Conservation (phyloP, 2,797 vertebrate species). For the Lagocephalus sceleratus region DNA sequence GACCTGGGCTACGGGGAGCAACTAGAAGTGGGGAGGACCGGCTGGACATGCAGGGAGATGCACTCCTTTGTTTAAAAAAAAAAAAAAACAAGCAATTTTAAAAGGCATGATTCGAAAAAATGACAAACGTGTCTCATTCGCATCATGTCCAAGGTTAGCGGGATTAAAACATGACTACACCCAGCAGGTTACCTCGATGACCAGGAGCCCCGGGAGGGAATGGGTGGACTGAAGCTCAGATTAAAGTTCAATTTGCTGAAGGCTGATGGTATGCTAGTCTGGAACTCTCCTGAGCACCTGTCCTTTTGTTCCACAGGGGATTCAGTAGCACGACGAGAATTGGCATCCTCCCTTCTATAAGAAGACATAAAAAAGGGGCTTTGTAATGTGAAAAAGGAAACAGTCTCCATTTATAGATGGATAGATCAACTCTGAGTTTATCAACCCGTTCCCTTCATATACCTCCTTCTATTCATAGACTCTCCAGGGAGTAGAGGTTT, state of each 20-base stretch:
- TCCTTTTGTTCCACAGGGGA: conserved; percentile 81
- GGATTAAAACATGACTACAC: not conserved
- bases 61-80: conserved; percentile 70
- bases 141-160: not conserved
- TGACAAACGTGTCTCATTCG: not conserved
- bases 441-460: conserved; percentile 1
- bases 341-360: conserved; percentile 77
- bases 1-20: conserved; percentile 61
- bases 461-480: conserved; percentile 75
- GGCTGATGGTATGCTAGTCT: conserved; percentile 93
- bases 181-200: conserved; percentile 84
- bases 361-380: not conserved
- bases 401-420: not conserved
- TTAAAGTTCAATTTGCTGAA: conserved; percentile 90
- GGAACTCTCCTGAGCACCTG: conserved; percentile 78
- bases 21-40: conserved; percentile 84
- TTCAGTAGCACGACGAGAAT: conserved; percentile 69
- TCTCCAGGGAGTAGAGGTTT: conserved; percentile 76
- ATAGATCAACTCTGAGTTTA: not conserved
- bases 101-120: not conserved
- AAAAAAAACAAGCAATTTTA: not conserved
- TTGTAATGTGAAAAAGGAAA: not conserved
- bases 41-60: conserved; percentile 86
- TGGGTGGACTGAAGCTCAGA: conserved; percentile 84
- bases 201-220: conserved; percentile 86